Conservation (phyloP, 2,797 vertebrate species). For the Pantherophis vulpinus region DNA sequence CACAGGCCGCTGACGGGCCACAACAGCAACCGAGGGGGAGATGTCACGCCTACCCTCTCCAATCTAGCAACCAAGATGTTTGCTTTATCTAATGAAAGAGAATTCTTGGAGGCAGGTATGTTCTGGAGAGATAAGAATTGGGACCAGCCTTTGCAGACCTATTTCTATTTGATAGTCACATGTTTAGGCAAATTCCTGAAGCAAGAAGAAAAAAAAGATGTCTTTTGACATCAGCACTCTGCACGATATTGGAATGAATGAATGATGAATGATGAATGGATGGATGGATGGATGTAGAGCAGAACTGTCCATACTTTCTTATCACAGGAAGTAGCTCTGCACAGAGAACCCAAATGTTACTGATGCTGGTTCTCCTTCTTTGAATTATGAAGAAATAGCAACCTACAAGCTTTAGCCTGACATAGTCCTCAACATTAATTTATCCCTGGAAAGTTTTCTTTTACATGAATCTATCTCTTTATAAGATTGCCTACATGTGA, state of each 20-base stretch:
- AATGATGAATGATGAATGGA: not conserved
- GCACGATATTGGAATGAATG: not conserved
- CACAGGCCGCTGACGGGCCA: too few species aligned
- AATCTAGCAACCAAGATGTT: not conserved
- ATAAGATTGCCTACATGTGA: not conserved
- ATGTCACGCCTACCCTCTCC: not conserved
- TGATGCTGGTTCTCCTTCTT: not conserved
- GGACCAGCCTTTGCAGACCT: not conserved
- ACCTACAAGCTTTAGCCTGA: not conserved
- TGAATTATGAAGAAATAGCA: not conserved
- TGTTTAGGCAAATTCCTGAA: not conserved
- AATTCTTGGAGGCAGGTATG: not conserved
- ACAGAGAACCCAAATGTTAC: not conserved
- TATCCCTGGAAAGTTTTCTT: not conserved
- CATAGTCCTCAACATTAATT: not conserved
- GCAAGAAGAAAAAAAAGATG: not conserved
- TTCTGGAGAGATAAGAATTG: not conserved
- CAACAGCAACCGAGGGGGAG: not conserved
- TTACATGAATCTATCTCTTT: not conserved
- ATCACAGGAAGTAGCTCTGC: not conserved
- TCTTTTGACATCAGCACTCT: not conserved
- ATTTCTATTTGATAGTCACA: not conserved
- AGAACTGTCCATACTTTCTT: not conserved
- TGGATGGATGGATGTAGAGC: not conserved
- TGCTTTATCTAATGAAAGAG: not conserved